Conservation (phyloP, 1,140 invertebrate genomes). For the Cotesia vestalis region DNA sequence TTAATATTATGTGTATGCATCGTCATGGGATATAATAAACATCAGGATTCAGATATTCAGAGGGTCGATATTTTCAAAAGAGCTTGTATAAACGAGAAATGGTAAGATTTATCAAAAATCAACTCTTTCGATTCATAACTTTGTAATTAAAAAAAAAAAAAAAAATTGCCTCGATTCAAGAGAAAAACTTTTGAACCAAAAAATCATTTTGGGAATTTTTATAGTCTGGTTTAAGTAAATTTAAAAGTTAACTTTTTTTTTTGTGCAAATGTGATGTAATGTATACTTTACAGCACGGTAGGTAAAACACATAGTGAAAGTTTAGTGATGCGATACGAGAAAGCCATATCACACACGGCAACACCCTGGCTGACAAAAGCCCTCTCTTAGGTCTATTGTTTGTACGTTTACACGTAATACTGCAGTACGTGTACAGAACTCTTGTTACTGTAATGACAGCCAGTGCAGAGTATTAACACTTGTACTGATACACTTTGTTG, state of each 20-base stretch:
- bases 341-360: not conserved
- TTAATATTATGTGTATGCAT: constrained; percentile 26
- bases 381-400: too few relatives aligned
- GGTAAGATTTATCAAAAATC: too few relatives aligned
- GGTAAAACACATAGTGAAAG: constrained; percentile 7
- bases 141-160: too few relatives aligned
- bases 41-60: too few relatives aligned
- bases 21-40: constrained; percentile 24
- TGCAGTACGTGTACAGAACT: too few relatives aligned
- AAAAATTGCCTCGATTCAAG: too few relatives aligned
- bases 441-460: too few relatives aligned
- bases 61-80: constrained; percentile 28
- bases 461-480: too few relatives aligned
- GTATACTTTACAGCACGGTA: constrained; percentile 2
- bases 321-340: constrained; percentile 6
- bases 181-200: too few relatives aligned
- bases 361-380: constrained; percentile 5
- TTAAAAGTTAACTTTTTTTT: too few relatives aligned
- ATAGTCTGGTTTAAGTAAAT: not conserved
- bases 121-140: too few relatives aligned
- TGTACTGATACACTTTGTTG: not conserved
- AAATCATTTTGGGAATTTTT: not conserved
- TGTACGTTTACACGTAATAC: too few relatives aligned
- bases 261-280: constrained; percentile 1
- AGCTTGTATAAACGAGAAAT: not conserved